These are phyloP conservation scores for Pyrrhura leucotis DNA, from an alignment of 2,797 vertebrate genomes.

Conservation along the genomic window DNA sequence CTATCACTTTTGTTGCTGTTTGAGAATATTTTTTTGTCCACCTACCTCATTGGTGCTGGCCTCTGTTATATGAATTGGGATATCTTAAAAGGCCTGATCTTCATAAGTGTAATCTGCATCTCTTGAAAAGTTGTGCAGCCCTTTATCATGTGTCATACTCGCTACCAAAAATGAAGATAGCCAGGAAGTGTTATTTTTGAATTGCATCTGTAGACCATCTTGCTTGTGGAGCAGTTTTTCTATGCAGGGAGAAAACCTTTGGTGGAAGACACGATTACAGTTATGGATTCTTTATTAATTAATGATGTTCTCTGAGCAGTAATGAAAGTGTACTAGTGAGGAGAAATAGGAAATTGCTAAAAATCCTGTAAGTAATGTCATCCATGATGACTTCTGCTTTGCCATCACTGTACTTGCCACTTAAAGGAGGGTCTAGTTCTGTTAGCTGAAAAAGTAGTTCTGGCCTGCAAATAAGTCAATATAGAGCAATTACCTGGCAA, in stretches of 20 bases:
- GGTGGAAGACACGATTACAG: not conserved
- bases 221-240: not conserved
- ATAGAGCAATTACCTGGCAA: conserved; percentile 13
- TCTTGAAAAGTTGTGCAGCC: not conserved
- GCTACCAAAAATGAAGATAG: not conserved
- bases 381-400: not conserved
- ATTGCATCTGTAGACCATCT: not conserved
- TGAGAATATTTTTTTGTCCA: not conserved
- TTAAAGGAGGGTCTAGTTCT: not conserved
- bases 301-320: not conserved
- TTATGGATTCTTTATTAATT: not conserved
- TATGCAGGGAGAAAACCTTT: not conserved
- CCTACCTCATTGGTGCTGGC: not conserved
- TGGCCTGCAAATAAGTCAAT: not conserved
- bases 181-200: not conserved
- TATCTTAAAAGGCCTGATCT: not conserved
- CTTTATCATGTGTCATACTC: not conserved
- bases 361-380: not conserved
- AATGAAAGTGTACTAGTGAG: not conserved
- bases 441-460: not conserved
- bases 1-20: not conserved
- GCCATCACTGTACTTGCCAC: not conserved
- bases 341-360: not conserved
- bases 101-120: not conserved
- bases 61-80: not conserved